A percentile compares a stretch with the other conserved stretches of the same genome.
Conservation (phyloP, 1,140 invertebrate species). For the Uloborus diversus region DNA sequence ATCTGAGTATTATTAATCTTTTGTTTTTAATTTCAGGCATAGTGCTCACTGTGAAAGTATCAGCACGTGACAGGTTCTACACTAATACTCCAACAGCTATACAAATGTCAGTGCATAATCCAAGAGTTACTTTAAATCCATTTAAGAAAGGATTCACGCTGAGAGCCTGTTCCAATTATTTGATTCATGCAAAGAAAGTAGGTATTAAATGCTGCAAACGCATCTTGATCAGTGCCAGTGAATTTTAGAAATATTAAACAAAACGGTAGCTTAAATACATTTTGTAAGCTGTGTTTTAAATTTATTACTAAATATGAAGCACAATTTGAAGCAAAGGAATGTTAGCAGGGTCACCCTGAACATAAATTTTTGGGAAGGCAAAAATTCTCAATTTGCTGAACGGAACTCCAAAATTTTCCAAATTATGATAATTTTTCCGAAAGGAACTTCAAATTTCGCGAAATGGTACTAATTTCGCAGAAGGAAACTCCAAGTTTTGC, state of each 20-base stretch:
- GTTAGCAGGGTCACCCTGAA: background rate
- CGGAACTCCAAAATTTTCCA: no score
- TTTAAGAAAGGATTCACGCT: slow-evolving; percentile 41
- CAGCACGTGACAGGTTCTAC: slow-evolving; percentile 18
- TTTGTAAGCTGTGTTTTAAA: background rate
- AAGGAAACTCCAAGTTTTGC: no score
- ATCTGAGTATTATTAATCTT: background rate
- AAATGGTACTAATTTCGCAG: no score
- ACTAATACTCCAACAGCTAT: slow-evolving; percentile 13
- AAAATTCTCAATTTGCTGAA: no score
- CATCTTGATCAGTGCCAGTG: background rate
- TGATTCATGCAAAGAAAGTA: slow-evolving; percentile 35
- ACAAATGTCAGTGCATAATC: slow-evolving; percentile 34
- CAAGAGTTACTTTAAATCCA: slow-evolving; percentile 31
- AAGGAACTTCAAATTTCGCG: no score
- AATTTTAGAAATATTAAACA: background rate
- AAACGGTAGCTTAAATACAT: no score
- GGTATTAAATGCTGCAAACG: background rate
- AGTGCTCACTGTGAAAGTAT: background rate
- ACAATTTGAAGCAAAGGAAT: background rate
- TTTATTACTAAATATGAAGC: background rate
- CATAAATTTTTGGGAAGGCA: no score
- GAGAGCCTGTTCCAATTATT: slow-evolving; percentile 40
- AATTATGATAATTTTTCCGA: no score
- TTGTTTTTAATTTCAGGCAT: slow-evolving; percentile 10